Percentiles rank a stretch among this genome's conserved stretches.
Evolutionary conservation across 2,888 invertebrate species (phyloP).

Genomic region (Thumatha senex): DNA sequence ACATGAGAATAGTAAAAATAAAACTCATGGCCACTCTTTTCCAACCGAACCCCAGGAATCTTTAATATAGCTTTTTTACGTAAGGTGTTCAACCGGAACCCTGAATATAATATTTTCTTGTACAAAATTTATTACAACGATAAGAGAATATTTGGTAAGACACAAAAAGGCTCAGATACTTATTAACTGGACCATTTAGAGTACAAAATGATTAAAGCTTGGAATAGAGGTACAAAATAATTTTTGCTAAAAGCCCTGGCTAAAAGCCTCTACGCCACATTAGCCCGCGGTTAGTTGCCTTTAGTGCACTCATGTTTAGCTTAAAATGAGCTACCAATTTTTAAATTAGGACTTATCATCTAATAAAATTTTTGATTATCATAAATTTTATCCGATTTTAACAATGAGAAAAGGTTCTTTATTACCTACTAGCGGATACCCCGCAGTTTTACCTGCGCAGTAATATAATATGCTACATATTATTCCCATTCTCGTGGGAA

Average conservation of each 20-base stretch:
- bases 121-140: background rate
- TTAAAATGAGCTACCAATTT: constrained; percentile 30
- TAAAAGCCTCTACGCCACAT: constrained; percentile 47
- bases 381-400: background rate
- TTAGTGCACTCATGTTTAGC: constrained; percentile 31
- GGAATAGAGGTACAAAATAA: constrained; percentile 27
- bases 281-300: constrained; percentile 39
- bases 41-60: no score
- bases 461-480: no score
- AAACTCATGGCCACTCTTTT: no score
- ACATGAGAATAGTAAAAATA: no score
- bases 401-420: background rate
- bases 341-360: constrained; percentile 14
- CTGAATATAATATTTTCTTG: no score
- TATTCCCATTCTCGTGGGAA: no score
- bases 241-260: constrained; percentile 55
- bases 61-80: no score
- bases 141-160: background rate
- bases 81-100: no score
- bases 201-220: constrained; percentile 25
- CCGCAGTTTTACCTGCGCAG: no score
- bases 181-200: constrained; percentile 16
- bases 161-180: constrained; percentile 1
- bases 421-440: no score
- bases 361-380: background rate